Conservation (phyloP, 2,797 vertebrate genomes). For the Microtus agrestis region DNA sequence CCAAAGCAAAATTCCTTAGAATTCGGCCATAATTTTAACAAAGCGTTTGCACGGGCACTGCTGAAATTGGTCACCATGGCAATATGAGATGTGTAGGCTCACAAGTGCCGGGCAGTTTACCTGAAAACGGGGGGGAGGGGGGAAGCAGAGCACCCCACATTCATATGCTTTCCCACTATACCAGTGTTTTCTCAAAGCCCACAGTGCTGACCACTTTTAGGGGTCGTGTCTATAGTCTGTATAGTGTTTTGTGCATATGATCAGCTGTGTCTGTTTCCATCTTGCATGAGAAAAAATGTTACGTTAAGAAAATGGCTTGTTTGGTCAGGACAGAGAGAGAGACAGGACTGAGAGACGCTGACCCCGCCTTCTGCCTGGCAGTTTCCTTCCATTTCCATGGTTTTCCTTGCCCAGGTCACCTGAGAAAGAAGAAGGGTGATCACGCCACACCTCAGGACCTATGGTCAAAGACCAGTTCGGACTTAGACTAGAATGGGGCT, state of each 20-base stretch:
- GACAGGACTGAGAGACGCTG: not conserved
- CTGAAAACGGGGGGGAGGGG: not conserved
- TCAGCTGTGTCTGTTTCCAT: not conserved
- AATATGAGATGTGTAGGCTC: not conserved
- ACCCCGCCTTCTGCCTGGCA: not conserved
- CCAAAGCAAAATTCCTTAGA: not conserved
- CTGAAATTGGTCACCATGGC: not conserved
- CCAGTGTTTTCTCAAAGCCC: not conserved
- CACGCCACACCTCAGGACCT: not conserved
- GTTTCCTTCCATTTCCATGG: not conserved
- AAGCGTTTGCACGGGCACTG: not conserved
- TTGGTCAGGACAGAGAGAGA: not conserved
- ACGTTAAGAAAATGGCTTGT: not conserved
- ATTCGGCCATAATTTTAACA: not conserved
- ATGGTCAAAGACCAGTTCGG: not conserved
- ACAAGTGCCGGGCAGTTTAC: not conserved
- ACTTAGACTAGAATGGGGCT: not conserved
- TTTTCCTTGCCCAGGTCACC: not conserved
- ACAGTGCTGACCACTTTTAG: not conserved
- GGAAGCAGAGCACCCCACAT: not conserved
- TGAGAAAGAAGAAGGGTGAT: not conserved
- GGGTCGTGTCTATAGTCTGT: too few species aligned
- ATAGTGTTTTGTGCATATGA: not conserved
- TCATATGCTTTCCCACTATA: not conserved
- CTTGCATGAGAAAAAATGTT: not conserved